These are phyloP conservation scores for Garrulus glandarius DNA, from an alignment of 2,797 vertebrate species.

Conservation along the genomic window DNA sequence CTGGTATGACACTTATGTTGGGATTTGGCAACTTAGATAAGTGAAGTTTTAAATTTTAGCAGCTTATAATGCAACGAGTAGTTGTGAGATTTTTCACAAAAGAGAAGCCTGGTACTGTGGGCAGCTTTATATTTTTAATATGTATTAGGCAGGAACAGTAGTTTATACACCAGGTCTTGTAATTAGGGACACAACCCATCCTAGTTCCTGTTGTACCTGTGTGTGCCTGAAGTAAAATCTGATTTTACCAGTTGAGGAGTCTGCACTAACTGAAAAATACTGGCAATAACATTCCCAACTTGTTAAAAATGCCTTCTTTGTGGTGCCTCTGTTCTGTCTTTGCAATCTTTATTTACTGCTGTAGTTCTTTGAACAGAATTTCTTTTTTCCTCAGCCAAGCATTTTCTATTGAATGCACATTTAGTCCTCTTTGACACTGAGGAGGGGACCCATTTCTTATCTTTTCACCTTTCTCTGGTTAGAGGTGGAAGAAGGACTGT, in stretches of 20 bases:
- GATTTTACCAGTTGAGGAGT: not conserved
- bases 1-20: not conserved
- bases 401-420: not conserved
- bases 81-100: not conserved
- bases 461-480: not conserved
- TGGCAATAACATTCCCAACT: not conserved
- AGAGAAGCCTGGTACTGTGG: not conserved
- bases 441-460: not conserved
- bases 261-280: not conserved
- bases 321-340: not conserved
- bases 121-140: not conserved
- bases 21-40: not conserved
- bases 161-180: not conserved
- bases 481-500: not conserved
- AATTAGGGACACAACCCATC: not conserved
- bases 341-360: not conserved
- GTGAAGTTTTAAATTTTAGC: not conserved
- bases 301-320: not conserved
- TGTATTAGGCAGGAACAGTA: not conserved
- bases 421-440: not conserved
- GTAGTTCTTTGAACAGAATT: not conserved
- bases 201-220: not conserved
- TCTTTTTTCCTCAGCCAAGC: accelerated
- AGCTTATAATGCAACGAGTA: not conserved
- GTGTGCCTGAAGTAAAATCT: not conserved